These are phyloP conservation scores for Trachelus iudaicus DNA, from an alignment of 2,888 invertebrate species.

Conservation along the genomic window DNA sequence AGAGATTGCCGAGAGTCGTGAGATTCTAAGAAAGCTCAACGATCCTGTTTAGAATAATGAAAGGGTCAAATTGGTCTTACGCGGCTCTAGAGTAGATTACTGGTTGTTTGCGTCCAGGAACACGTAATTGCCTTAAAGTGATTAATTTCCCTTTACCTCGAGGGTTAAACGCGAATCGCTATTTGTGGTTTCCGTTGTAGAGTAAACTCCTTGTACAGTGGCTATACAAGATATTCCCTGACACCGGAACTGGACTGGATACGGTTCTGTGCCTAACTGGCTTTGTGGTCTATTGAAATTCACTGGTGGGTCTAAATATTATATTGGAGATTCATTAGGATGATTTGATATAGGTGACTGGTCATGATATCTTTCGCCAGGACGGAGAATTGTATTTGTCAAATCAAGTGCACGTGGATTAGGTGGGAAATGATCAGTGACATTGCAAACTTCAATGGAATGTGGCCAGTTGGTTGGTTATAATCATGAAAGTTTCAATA, in stretches of 20 bases:
- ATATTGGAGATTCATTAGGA: background rate
- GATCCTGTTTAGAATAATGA: background rate
- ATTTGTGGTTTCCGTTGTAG: background rate
- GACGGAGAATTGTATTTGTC: background rate
- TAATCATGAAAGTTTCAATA: conserved; percentile 13
- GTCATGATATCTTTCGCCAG: background rate
- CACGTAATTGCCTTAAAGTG: conserved; percentile 15
- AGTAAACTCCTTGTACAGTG: background rate
- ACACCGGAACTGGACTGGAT: background rate
- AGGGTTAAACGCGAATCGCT: background rate
- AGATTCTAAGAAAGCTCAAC: background rate
- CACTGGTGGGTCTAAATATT: background rate
- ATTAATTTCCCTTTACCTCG: conserved; percentile 10
- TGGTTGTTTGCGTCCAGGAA: conserved; percentile 15
- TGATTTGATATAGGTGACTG: background rate
- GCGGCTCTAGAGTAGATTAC: conserved; percentile 10
- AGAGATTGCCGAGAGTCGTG: background rate
- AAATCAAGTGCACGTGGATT: background rate
- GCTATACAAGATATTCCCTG: background rate
- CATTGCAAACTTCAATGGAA: background rate
- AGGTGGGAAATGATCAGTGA: background rate
- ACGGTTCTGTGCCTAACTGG: too few species aligned
- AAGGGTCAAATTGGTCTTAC: conserved; percentile 11
- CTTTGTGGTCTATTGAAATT: background rate
- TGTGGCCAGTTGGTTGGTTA: background rate